These are phyloP conservation scores for Tachypleus tridentatus DNA, from an alignment of 1,140 invertebrate species.

Conservation along the genomic window DNA sequence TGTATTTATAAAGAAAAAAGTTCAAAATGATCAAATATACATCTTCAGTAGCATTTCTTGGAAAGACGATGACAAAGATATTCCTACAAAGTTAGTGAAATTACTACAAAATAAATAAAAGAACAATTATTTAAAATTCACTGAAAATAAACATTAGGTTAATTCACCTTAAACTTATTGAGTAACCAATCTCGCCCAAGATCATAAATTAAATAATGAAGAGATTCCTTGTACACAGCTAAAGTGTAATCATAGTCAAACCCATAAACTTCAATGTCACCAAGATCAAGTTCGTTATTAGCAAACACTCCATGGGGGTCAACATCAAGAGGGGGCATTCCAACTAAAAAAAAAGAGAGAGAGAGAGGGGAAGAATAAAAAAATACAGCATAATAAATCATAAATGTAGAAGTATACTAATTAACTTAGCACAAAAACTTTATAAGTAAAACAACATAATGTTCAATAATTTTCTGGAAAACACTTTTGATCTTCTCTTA, in stretches of 20 bases:
- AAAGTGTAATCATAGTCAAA: slow-evolving; percentile 99
- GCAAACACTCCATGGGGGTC: slow-evolving; percentile 79
- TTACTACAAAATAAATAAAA: slow-evolving; percentile 4
- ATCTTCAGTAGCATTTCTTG: neutral
- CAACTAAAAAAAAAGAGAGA: slow-evolving; percentile 2
- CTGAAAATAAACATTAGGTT: slow-evolving; percentile 11
- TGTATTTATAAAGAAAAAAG: too few species aligned
- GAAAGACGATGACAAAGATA: neutral
- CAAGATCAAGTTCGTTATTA: slow-evolving; percentile 89
- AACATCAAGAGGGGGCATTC: slow-evolving; percentile 59
- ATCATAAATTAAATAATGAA: slow-evolving; percentile 86
- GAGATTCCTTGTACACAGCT: slow-evolving; percentile 81
- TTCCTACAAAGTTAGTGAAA: neutral
- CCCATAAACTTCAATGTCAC: slow-evolving; percentile 87
- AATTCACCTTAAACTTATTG: slow-evolving; percentile 67
- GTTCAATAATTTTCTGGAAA: neutral
- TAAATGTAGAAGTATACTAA: neutral
- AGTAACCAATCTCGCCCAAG: slow-evolving; percentile 76
- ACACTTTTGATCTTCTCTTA: neutral
- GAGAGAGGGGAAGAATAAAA: too few species aligned
- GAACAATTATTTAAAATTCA: slow-evolving; percentile 1
- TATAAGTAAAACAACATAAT: neutral
- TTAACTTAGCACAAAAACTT: neutral
- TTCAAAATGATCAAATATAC: too few species aligned
- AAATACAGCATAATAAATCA: neutral